Conservation (phyloP, 1,140 invertebrate genomes). For the Sweltsa coloradensis region DNA sequence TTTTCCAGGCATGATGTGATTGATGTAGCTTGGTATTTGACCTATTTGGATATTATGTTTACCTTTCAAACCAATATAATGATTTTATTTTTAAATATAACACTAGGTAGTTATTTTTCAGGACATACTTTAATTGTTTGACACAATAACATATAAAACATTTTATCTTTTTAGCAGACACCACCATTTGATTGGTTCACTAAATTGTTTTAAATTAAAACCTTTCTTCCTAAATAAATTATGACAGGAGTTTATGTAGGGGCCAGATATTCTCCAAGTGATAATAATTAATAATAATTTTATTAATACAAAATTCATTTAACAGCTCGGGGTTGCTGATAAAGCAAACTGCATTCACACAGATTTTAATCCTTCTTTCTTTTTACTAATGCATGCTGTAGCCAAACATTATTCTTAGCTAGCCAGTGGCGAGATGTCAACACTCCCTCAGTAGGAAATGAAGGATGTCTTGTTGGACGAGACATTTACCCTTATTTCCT, state of each 20-base stretch:
- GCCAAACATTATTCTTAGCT: too few relatives aligned
- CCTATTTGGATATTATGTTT: too few relatives aligned
- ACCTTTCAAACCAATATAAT: neutral
- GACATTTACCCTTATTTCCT: too few relatives aligned
- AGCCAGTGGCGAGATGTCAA: too few relatives aligned
- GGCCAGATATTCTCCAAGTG: neutral
- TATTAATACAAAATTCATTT: neutral
- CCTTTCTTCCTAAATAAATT: slow-evolving; percentile 3
- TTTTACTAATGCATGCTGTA: too few relatives aligned
- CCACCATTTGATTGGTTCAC: neutral
- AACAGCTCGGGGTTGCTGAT: neutral
- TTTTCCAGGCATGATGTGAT: too few relatives aligned
- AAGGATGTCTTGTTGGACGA: too few relatives aligned
- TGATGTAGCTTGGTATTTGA: too few relatives aligned
- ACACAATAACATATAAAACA: slow-evolving; percentile 4
- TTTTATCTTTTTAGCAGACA: slow-evolving; percentile 7
- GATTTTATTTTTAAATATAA: neutral
- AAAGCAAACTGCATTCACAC: too few relatives aligned
- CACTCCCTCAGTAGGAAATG: too few relatives aligned
- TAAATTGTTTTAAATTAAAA: slow-evolving; percentile 8
- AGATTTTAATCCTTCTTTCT: too few relatives aligned
- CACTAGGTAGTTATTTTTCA: slow-evolving; percentile 1
- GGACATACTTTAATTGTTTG: neutral
- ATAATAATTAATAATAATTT: slow-evolving; percentile 3
- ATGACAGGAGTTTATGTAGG: slow-evolving; percentile 3